Conservation (phyloP, 2,888 invertebrate species). For the Epistrophella euchroma region DNA sequence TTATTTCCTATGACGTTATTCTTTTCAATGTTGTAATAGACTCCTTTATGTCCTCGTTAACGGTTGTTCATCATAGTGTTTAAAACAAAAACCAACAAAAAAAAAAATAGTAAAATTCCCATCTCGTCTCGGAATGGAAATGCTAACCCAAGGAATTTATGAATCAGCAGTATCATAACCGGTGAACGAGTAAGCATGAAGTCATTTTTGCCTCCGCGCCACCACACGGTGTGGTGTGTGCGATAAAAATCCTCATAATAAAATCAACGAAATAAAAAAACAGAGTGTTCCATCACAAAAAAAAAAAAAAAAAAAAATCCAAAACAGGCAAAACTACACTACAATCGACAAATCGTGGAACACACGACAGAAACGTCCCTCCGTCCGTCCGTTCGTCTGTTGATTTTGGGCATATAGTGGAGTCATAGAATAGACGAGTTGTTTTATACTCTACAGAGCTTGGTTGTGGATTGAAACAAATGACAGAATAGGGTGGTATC, state of each 20-base stretch:
- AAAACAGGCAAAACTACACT: constrained; percentile 41
- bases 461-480: constrained; percentile 69
- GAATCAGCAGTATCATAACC: constrained; percentile 70
- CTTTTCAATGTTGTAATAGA: background rate
- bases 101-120: constrained; percentile 16
- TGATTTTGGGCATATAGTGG: constrained; percentile 33
- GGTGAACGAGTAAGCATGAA: constrained; percentile 66
- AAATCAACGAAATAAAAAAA: constrained; percentile 64
- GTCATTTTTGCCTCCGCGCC: constrained; percentile 43
- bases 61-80: background rate
- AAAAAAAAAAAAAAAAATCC: constrained; percentile 28
- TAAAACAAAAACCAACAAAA: background rate
- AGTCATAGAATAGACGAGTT: constrained; percentile 42
- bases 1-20: background rate
- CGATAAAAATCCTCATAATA: constrained; percentile 73
- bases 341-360: constrained; percentile 50
- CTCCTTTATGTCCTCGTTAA: background rate
- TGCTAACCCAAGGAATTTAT: constrained; percentile 64
- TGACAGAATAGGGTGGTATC: constrained; percentile 54
- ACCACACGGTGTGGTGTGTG: constrained; percentile 13
- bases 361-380: constrained; percentile 48
- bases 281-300: constrained; percentile 51
- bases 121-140: constrained; percentile 29
- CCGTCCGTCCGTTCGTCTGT: constrained; percentile 34
- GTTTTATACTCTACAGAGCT: constrained; percentile 50